These are phyloP conservation scores for Enteromius viviparus DNA, from an alignment of 2,797 vertebrate genomes.

Conservation along the genomic window DNA sequence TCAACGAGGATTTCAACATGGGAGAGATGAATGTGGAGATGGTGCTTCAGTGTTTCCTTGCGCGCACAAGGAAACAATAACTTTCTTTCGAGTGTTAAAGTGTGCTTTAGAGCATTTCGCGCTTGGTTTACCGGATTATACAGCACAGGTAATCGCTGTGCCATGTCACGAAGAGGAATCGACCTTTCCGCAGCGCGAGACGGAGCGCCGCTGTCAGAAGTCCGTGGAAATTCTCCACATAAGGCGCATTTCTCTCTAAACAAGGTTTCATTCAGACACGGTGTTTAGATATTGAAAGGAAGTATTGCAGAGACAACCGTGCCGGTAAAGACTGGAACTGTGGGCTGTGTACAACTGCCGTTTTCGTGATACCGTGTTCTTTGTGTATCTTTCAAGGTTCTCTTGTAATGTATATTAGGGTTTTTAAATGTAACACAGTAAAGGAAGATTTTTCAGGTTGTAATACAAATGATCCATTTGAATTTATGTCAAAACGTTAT, in stretches of 20 bases:
- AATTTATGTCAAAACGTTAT: neutral
- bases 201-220: slow-evolving; percentile 18
- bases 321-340: neutral
- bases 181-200: slow-evolving; percentile 13
- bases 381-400: neutral
- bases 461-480: neutral
- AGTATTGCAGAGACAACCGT: neutral
- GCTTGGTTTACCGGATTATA: neutral
- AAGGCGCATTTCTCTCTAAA: neutral
- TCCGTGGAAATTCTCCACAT: slow-evolving; percentile 12
- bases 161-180: slow-evolving; percentile 6
- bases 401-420: neutral
- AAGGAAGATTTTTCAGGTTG: neutral
- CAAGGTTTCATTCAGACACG: slow-evolving; percentile 13
- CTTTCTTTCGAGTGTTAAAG: neutral
- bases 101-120: neutral
- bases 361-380: neutral
- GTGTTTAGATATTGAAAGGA: slow-evolving; percentile 1
- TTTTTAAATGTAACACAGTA: neutral
- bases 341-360: neutral
- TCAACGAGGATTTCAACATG: neutral
- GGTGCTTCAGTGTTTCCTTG: neutral
- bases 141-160: neutral
- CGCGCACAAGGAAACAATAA: neutral
- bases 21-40: neutral